Conservation (phyloP, 1,140 invertebrate genomes). For the Fopius arisanus region DNA sequence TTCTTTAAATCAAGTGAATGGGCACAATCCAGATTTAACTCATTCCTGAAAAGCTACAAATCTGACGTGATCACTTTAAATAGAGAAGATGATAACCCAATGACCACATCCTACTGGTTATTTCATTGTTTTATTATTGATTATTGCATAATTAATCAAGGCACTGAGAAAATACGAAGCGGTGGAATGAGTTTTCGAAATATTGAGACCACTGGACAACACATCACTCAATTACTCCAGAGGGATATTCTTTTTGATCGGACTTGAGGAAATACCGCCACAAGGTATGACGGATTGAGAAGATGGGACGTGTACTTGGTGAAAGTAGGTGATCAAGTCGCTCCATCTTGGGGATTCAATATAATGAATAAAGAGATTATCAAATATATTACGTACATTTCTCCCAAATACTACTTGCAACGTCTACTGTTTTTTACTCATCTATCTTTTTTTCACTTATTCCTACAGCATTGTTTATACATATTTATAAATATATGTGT, state of each 20-base stretch:
- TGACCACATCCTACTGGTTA: constrained; percentile 26
- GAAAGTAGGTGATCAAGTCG: neutral
- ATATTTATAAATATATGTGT: too few relatives aligned
- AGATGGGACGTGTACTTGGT: neutral
- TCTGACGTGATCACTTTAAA: constrained; percentile 41
- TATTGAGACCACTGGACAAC: constrained; percentile 15
- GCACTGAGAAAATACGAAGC: neutral
- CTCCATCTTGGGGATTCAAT: neutral
- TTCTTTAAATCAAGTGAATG: constrained; percentile 6
- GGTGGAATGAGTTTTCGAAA: neutral
- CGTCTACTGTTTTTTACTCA: too few relatives aligned
- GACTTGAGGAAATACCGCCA: constrained; percentile 36
- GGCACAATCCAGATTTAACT: constrained; percentile 28
- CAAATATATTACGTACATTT: too few relatives aligned
- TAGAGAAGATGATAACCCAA: constrained; percentile 30
- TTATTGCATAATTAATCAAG: neutral
- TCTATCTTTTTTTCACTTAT: too few relatives aligned
- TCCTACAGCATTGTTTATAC: too few relatives aligned
- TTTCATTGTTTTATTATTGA: neutral
- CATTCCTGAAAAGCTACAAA: constrained; percentile 26
- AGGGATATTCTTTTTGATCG: constrained; percentile 19
- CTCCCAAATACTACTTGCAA: too few relatives aligned
- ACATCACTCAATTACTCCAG: neutral
- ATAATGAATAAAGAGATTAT: too few relatives aligned
- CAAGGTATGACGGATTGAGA: constrained; percentile 19